Base-by-base conservation (phyloP, 2,113 vertebrate genomes). In the Tonatia bakeri region DNA sequence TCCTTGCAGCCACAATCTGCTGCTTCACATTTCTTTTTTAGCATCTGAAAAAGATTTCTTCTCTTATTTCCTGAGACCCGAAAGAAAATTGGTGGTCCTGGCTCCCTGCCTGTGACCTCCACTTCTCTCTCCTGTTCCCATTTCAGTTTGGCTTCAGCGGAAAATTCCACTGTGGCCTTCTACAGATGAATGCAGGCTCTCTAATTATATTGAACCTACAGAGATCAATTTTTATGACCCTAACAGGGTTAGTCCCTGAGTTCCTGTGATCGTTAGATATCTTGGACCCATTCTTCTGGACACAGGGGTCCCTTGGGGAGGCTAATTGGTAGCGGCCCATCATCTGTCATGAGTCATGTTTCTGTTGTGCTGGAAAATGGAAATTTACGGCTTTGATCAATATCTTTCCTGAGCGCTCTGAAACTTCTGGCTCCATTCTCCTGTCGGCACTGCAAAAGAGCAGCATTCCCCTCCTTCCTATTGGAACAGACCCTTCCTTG, bases 91-190 rank as follows among this genome's bases (percentile, higher is more conserved):
- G 72, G 76, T 85, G 76, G 43, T 50, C 72, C 64, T 83, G 65
- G 56, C 75, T 90, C 7, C 47, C 65, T 91, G 70, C 65, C 31
- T 89, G 31, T 72, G 26, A 80, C 77, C 69, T 91, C 65, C 10
- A 28, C 16, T 81, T 83, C n/a, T 70, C 52, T 86, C 47, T 84
- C 69, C 43, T 59, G 45, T 54, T 95, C 91, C 61, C 82, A 12
- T 69, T 73, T 52, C 26, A 54, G 45, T 72, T 93, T 47, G 82
- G 59, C 24, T 85, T 88, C 52, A 36, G 77, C 91, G 93, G 96
- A 91, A 96, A 94, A 96, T 97, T 94, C 94, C 96, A 86, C 96
- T 69, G 93, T 3, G 16, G 81, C 36, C 77, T 96, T 76, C 59
- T 36, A 9, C 26, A 56, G 88, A 77, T 28, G 79, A 88, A 54